These are phyloP conservation scores for Nannoperca australis DNA, from an alignment of 2,797 vertebrate genomes.

Conservation along the genomic window DNA sequence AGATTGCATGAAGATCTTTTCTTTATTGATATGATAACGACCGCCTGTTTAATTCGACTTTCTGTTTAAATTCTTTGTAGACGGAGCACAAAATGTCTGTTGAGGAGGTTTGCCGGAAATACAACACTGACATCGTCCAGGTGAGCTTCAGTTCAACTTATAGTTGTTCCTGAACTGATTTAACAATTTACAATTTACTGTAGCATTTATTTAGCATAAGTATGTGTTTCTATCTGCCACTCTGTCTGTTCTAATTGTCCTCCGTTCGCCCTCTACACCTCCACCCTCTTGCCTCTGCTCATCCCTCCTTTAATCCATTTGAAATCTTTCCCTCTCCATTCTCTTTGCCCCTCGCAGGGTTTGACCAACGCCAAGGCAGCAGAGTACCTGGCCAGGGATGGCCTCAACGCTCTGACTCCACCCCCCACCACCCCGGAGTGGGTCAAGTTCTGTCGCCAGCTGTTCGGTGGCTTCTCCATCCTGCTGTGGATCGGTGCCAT, in stretches of 20 bases:
- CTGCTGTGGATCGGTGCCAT: constrained; percentile 93
- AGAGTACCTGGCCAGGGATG: constrained; percentile 91
- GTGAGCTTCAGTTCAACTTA: constrained; percentile 68
- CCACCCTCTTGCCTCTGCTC: not conserved
- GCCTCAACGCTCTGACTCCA: constrained; percentile 91
- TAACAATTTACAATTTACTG: too few relatives aligned
- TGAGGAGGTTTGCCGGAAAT: constrained; percentile 93
- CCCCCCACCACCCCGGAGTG: constrained; percentile 94
- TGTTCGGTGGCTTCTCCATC: constrained; percentile 94
- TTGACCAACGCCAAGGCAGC: constrained; percentile 93
- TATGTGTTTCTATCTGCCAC: not conserved
- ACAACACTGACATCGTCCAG: constrained; percentile 94
- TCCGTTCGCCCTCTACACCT: not conserved
- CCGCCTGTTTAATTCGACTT: not conserved
- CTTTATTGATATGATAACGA: not conserved
- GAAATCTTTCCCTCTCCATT: not conserved
- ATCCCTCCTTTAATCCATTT: not conserved
- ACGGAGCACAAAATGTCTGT: constrained; percentile 97
- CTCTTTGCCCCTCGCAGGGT: constrained; percentile 80
- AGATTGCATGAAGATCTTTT: not conserved
- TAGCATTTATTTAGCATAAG: not conserved
- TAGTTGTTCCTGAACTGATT: not conserved
- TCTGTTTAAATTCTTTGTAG: constrained; percentile 69
- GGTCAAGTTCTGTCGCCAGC: constrained; percentile 95
- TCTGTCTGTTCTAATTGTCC: fast-evolving